Conservation (phyloP, 2,888 invertebrate genomes). For the Melanchra persicariae region DNA sequence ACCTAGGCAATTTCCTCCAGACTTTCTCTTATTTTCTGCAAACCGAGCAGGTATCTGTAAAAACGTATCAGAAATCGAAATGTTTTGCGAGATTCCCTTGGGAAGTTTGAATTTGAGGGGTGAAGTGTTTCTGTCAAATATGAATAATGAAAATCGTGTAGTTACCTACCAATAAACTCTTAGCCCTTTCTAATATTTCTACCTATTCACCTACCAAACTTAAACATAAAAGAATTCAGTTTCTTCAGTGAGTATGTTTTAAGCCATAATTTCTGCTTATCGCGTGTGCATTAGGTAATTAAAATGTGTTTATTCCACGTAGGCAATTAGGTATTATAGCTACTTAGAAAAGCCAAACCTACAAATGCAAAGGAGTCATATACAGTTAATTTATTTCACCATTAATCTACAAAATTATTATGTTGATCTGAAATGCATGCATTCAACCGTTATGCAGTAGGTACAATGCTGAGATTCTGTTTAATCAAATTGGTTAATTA, state of each 20-base stretch:
- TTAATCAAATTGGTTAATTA: constrained; percentile 14
- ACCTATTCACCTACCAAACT: background rate
- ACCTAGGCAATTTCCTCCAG: constrained; percentile 52
- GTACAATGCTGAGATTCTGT: background rate
- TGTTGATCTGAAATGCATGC: background rate
- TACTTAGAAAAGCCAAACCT: background rate
- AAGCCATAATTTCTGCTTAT: background rate
- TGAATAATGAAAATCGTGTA: constrained; percentile 65
- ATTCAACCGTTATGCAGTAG: background rate
- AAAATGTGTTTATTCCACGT: no score
- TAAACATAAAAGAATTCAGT: background rate
- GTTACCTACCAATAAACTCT: constrained; percentile 59
- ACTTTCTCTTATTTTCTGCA: constrained; percentile 55
- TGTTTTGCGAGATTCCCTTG: constrained; percentile 55
- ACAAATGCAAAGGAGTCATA: constrained; percentile 9
- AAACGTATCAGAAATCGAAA: constrained; percentile 49
- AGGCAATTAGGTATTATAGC: background rate
- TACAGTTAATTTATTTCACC: constrained; percentile 9
- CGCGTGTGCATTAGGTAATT: background rate
- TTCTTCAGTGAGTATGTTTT: background rate
- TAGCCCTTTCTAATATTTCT: constrained; percentile 56
- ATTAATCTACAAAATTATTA: constrained; percentile 14
- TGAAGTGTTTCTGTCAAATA: constrained; percentile 58
- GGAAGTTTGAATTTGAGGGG: constrained; percentile 51
- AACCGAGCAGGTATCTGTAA: constrained; percentile 44